phyloP scores from a whole-genome alignment of 2,113 vertebrate genomes.

The Passer montanus region DNA sequence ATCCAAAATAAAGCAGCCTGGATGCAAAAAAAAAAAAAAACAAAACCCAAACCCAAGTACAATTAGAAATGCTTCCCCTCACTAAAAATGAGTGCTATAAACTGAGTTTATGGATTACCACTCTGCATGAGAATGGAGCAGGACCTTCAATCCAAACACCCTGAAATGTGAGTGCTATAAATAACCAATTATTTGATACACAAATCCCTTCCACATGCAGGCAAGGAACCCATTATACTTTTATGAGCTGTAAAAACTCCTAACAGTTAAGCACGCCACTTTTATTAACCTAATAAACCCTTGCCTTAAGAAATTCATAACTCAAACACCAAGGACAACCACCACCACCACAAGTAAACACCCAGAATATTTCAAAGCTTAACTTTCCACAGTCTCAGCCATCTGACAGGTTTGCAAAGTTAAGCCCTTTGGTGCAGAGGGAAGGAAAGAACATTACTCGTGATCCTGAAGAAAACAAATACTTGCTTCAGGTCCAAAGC shows the following conservation, averaged over 20 bases:
- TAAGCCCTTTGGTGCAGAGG: not conserved
- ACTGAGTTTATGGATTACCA: not conserved
- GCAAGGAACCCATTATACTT: not conserved
- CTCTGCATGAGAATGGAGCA: not conserved
- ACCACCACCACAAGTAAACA: slow-evolving; percentile 18
- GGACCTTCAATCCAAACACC: not conserved
- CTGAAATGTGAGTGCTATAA: not conserved
- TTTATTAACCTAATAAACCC: slow-evolving; percentile 41
- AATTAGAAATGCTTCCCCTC: not conserved
- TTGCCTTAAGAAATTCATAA: not conserved
- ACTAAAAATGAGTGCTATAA: not conserved
- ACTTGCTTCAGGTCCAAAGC: slow-evolving; percentile 49
- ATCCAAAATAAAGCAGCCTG: not conserved
- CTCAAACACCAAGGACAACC: slow-evolving; percentile 23
- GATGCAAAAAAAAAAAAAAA: not conserved
- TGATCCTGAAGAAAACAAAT: slow-evolving; percentile 52
- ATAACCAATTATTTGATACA: not conserved
- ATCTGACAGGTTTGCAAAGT: slow-evolving; percentile 19
- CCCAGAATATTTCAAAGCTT: not conserved
- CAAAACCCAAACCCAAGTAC: fast-evolving
- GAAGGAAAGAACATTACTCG: slow-evolving; percentile 10
- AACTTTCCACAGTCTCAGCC: not conserved
- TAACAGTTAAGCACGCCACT: not conserved
- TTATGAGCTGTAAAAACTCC: slow-evolving; percentile 48
- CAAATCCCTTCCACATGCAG: not conserved